phyloP scores from a whole-genome alignment of 2,888 invertebrate species.

The Andrena bucephala region DNA sequence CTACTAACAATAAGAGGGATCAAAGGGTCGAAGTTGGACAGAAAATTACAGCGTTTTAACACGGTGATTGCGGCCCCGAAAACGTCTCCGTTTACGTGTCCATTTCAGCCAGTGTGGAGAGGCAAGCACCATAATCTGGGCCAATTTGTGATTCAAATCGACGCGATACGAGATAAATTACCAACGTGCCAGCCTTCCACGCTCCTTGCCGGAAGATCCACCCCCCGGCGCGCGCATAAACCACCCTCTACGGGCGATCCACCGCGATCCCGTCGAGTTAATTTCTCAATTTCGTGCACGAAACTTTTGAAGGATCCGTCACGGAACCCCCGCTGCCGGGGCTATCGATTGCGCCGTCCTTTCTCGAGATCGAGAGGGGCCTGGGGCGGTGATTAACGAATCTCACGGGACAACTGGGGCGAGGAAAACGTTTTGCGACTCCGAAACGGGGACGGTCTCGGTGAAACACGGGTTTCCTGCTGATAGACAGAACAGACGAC shows the following conservation, averaged over 20 bases:
- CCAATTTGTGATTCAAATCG: constrained; percentile 75
- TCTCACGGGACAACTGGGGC: neutral
- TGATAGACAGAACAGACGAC: constrained; percentile 2
- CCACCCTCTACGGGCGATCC: constrained; percentile 28
- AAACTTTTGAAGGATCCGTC: constrained; percentile 57
- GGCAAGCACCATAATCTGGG: constrained; percentile 62
- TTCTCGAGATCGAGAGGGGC: constrained; percentile 7
- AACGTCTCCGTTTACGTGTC: constrained; percentile 15
- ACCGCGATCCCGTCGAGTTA: constrained; percentile 46
- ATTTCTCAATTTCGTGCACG: constrained; percentile 64
- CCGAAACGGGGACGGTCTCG: constrained; percentile 12
- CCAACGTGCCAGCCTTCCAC: constrained; percentile 42
- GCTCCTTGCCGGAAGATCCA: constrained; percentile 38
- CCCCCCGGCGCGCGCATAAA: constrained; percentile 43
- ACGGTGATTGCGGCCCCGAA: neutral
- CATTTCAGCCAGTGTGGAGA: neutral
- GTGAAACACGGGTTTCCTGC: neutral
- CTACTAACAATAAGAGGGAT: neutral
- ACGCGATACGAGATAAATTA: constrained; percentile 72
- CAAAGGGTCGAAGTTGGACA: neutral
- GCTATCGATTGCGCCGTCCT: constrained; percentile 36
- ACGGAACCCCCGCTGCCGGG: constrained; percentile 16
- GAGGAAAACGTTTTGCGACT: constrained; percentile 26
- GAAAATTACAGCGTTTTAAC: neutral
- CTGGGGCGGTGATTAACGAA: constrained; percentile 40